phyloP scores from a whole-genome alignment of 2,888 invertebrate species.

The Ophion slaviceki region DNA sequence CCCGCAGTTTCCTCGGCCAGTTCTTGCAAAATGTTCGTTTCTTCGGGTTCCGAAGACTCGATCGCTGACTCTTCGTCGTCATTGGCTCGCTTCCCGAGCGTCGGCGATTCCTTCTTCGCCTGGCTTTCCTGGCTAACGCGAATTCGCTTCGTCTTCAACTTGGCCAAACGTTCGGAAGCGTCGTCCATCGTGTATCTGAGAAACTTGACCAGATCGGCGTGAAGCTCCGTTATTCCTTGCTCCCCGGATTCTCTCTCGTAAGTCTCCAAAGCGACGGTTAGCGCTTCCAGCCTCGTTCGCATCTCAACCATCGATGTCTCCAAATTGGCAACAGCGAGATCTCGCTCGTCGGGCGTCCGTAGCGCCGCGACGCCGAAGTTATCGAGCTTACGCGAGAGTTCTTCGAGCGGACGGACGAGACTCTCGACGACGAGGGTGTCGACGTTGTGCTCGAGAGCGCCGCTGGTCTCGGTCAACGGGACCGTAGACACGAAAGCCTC shows the following conservation, averaged over 20 bases:
- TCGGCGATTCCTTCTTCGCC: constrained; percentile 1
- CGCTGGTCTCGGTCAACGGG: constrained; percentile 60
- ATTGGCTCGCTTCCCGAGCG: neutral
- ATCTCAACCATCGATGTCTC: constrained; percentile 74
- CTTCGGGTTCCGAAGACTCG: constrained; percentile 63
- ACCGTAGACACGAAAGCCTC: constrained; percentile 65
- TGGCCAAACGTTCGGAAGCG: constrained; percentile 59
- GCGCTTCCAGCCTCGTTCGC: constrained; percentile 74
- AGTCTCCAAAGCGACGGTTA: constrained; percentile 76
- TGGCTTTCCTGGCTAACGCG: constrained; percentile 49
- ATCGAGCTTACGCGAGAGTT: constrained; percentile 70
- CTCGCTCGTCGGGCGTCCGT: constrained; percentile 28
- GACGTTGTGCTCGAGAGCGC: constrained; percentile 72
- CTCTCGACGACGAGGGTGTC: constrained; percentile 80
- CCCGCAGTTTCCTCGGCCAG: constrained; percentile 62
- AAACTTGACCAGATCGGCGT: constrained; percentile 68
- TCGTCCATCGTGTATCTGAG: constrained; percentile 65
- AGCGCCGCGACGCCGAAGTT: constrained; percentile 29
- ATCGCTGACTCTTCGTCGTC: constrained; percentile 33
- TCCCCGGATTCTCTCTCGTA: constrained; percentile 73
- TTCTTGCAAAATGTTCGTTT: constrained; percentile 35
- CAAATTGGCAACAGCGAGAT: constrained; percentile 64
- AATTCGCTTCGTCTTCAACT: constrained; percentile 53
- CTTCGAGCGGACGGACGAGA: constrained; percentile 77
- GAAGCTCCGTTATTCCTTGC: constrained; percentile 71